Conservation (phyloP, 2,888 invertebrate genomes). For the Lamellibrachia satsuma region DNA sequence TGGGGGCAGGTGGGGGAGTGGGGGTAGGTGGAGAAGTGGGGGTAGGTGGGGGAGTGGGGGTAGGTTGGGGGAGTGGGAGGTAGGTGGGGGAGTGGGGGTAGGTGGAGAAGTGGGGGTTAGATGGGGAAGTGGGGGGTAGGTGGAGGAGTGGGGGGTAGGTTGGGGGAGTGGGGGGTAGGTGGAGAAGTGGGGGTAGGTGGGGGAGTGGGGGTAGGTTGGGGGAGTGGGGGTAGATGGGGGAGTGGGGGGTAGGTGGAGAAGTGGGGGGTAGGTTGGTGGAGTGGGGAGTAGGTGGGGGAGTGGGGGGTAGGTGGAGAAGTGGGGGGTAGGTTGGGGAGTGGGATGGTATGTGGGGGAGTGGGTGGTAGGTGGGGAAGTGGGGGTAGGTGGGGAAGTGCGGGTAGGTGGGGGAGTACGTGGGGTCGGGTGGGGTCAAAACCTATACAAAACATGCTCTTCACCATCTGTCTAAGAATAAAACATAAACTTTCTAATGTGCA, state of each 20-base stretch:
- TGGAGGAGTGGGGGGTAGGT: background rate
- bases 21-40: background rate
- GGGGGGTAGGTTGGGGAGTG: no score
- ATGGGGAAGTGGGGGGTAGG: no score
- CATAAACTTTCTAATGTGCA: no score
- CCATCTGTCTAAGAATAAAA: no score
- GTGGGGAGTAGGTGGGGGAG: no score
- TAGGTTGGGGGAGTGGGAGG: no score
- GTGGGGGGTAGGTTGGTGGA: background rate
- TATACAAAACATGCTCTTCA: no score
- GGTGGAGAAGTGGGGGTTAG: no score
- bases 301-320: no score
- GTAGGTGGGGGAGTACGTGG: background rate
- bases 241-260: background rate
- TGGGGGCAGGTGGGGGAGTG: background rate
- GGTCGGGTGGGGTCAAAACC: no score
- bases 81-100: no score
- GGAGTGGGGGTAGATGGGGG: background rate
- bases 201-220: background rate
- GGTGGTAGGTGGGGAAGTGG: background rate
- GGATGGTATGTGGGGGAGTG: background rate
- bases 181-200: background rate
- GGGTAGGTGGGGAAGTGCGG: background rate
- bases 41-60: background rate
- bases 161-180: slow-evolving; percentile 17